Percentiles rank a stretch among this genome's conserved stretches.
These are phyloP conservation scores for Arenaria interpres DNA, from an alignment of 2,113 vertebrate genomes.

Conservation along the genomic window DNA sequence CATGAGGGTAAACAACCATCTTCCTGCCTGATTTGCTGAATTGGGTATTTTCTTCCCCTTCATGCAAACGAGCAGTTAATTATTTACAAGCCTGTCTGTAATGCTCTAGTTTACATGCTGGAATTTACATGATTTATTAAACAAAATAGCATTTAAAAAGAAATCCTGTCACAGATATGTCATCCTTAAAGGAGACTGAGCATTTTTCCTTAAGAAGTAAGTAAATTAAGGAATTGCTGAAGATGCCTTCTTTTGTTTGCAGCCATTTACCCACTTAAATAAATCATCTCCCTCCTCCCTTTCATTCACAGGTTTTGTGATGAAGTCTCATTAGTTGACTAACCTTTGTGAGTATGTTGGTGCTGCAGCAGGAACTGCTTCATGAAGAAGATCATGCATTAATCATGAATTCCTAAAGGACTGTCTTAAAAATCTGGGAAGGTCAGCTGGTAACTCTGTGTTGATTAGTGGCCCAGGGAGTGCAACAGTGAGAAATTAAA, in stretches of 20 bases:
- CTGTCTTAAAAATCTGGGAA: neutral
- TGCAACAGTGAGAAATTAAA: neutral
- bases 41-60: conserved; percentile 1
- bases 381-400: neutral
- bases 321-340: neutral
- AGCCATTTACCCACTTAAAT: neutral
- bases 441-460: neutral
- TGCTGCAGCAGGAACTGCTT: neutral
- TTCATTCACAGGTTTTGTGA: neutral
- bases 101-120: conserved; percentile 48
- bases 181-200: conserved; percentile 5
- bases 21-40: conserved; percentile 7
- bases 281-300: neutral
- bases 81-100: conserved; percentile 58
- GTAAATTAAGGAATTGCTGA: neutral
- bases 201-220: neutral
- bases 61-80: conserved; percentile 48
- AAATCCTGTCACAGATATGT: neutral
- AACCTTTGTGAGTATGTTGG: neutral
- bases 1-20: neutral
- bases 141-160: conserved; percentile 26
- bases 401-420: neutral
- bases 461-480: neutral
- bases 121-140: conserved; percentile 65
- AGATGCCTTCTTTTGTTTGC: neutral